These are phyloP conservation scores for Drosophila sp. DNA, from an alignment of 1,140 invertebrate species.

Conservation along the genomic window DNA sequence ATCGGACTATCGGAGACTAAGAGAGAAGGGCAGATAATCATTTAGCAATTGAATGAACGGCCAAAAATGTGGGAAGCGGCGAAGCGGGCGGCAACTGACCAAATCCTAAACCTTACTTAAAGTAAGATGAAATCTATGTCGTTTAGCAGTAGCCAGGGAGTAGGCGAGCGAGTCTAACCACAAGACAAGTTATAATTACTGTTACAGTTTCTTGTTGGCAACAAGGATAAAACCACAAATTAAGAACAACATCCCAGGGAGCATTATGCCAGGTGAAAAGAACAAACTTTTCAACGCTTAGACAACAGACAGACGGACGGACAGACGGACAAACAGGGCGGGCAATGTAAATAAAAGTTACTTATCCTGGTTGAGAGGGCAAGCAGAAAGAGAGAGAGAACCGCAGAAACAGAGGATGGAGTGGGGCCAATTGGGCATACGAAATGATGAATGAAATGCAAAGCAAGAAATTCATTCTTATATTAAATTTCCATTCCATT, in stretches of 20 bases:
- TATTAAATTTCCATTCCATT: no score
- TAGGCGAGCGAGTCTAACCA: neutral
- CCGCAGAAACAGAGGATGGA: neutral
- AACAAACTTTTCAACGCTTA: conserved; percentile 1
- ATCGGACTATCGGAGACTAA: conserved; percentile 33
- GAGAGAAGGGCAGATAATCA: conserved; percentile 52
- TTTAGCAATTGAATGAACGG: conserved; percentile 53
- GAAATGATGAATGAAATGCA: neutral
- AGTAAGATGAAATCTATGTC: neutral
- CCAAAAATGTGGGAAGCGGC: conserved; percentile 29
- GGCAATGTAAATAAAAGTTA: conserved; percentile 1
- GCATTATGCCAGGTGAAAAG: neutral
- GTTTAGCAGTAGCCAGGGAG: neutral
- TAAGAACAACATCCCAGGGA: neutral
- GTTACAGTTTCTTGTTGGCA: neutral
- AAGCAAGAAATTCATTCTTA: neutral
- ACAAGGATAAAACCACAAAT: conserved; percentile 5
- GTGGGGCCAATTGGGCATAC: neutral
- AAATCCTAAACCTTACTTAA: neutral
- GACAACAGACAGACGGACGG: neutral
- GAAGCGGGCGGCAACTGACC: neutral
- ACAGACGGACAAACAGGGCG: no score
- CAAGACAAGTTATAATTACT: conserved; percentile 11
- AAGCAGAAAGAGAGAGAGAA: neutral
- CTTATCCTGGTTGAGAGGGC: neutral